Conservation (phyloP, 2,888 invertebrate species). For the Rambutsinella grinnellia region DNA sequence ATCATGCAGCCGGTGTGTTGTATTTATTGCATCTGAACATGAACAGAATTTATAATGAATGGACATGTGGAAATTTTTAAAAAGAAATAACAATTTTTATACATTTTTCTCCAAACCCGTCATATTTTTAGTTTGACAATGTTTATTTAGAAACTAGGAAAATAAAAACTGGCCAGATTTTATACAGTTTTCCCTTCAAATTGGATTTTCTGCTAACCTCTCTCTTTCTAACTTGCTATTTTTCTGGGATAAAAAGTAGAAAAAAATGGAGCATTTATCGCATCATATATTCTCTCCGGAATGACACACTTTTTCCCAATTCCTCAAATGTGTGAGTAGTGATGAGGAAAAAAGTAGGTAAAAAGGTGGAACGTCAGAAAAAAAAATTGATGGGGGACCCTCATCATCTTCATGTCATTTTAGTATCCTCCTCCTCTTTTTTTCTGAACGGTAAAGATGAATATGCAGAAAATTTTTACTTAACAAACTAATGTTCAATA, state of each 20-base stretch:
- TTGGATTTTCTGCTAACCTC: slow-evolving; percentile 16
- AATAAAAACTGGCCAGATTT: not conserved
- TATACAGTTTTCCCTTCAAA: slow-evolving; percentile 5
- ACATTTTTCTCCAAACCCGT: not conserved
- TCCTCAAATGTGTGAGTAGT: not conserved
- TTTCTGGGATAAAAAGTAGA: not conserved
- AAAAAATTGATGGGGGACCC: slow-evolving; percentile 29
- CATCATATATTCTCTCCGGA: not conserved
- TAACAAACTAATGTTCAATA: not conserved
- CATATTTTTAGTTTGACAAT: slow-evolving; percentile 10
- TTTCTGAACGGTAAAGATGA: not conserved
- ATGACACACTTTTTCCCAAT: slow-evolving; percentile 4
- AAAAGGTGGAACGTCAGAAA: slow-evolving; percentile 5
- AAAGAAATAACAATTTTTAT: no score
- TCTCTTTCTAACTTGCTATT: not conserved
- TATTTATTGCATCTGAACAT: not conserved
- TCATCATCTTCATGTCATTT: slow-evolving; percentile 13
- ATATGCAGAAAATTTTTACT: slow-evolving; percentile 8
- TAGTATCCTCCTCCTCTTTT: not conserved
- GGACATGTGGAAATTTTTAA: not conserved
- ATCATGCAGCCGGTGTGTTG: not conserved
- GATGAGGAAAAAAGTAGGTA: slow-evolving; percentile 13
- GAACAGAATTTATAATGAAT: not conserved
- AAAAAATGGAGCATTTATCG: not conserved
- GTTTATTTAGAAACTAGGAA: not conserved